Evolutionary conservation across 1,140 invertebrate genomes (phyloP).

Genomic region (Atta colombica): DNA sequence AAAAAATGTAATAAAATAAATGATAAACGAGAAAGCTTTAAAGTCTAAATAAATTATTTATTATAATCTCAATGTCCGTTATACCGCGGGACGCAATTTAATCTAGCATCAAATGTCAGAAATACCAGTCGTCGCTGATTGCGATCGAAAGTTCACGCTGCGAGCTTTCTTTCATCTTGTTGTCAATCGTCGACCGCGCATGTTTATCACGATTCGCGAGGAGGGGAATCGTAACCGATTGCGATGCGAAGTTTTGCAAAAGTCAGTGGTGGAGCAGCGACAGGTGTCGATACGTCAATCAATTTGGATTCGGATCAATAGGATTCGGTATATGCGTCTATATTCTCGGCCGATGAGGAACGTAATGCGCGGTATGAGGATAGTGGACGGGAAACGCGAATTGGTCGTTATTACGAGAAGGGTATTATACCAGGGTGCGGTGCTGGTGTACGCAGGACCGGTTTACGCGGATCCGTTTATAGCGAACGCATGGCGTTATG

Average conservation of each 20-base stretch:
- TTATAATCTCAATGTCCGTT: not conserved
- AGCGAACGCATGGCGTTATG: constrained; percentile 67
- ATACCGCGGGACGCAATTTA: not conserved
- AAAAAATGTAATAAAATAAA: not conserved
- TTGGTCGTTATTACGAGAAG: constrained; percentile 71
- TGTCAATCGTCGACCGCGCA: constrained; percentile 33
- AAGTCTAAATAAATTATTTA: constrained; percentile 3
- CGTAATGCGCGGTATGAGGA: constrained; percentile 25
- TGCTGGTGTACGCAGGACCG: constrained; percentile 61
- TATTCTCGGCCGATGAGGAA: constrained; percentile 43
- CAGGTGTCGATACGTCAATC: constrained; percentile 72
- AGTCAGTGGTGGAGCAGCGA: constrained; percentile 36
- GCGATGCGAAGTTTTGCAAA: constrained; percentile 57
- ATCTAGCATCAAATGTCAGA: constrained; percentile 2
- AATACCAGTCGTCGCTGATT: not conserved
- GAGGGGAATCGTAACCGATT: constrained; percentile 1
- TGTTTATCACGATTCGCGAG: constrained; percentile 34
- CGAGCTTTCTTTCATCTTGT: constrained; percentile 38
- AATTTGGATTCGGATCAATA: constrained; percentile 24
- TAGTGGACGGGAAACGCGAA: constrained; percentile 51
- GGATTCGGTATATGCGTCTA: constrained; percentile 43
- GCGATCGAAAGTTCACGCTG: constrained; percentile 9
- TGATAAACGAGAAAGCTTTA: not conserved
- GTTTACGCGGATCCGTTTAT: constrained; percentile 74
- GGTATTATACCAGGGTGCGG: constrained; percentile 64